Conservation (phyloP, 2,888 invertebrate species). For the Eristalis tenax region DNA sequence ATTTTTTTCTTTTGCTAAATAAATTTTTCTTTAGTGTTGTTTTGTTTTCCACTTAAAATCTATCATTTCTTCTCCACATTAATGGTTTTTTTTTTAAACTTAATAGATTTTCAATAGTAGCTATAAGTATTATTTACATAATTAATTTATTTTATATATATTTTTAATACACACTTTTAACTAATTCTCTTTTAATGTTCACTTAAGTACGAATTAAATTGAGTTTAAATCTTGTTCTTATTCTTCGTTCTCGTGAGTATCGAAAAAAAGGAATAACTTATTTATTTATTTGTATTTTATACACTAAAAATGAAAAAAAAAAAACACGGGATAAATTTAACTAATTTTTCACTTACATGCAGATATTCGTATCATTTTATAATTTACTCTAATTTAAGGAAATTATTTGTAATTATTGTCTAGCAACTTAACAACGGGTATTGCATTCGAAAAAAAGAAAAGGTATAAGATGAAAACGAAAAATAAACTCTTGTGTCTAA, state of each 20-base stretch:
- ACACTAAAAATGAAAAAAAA: conserved; percentile 17
- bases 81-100: conserved; percentile 39
- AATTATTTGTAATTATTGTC: conserved; percentile 74
- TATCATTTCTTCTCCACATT: conserved; percentile 17
- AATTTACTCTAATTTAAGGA: conserved; percentile 48
- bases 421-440: conserved; percentile 71
- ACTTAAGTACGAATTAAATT: conserved; percentile 35
- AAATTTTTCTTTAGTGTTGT: conserved; percentile 34
- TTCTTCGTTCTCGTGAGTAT: conserved; percentile 15
- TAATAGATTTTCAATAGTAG: conserved; percentile 48
- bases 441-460: conserved; percentile 52
- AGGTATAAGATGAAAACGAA: not conserved
- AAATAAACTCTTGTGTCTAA: conserved; percentile 12
- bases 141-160: conserved; percentile 5
- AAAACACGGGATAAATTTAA: conserved; percentile 16
- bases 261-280: not conserved
- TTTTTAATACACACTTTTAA: conserved; percentile 60
- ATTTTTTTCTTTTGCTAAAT: conserved; percentile 53
- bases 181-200: conserved; percentile 34
- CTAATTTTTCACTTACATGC: conserved; percentile 38
- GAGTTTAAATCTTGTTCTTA: not conserved
- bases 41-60: conserved; percentile 24
- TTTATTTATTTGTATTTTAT: not conserved
- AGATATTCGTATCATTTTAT: conserved; percentile 14
- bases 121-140: conserved; percentile 61